Evolutionary conservation across 2,797 vertebrate species (phyloP).

Genomic region (Pangasius larnaudii): DNA sequence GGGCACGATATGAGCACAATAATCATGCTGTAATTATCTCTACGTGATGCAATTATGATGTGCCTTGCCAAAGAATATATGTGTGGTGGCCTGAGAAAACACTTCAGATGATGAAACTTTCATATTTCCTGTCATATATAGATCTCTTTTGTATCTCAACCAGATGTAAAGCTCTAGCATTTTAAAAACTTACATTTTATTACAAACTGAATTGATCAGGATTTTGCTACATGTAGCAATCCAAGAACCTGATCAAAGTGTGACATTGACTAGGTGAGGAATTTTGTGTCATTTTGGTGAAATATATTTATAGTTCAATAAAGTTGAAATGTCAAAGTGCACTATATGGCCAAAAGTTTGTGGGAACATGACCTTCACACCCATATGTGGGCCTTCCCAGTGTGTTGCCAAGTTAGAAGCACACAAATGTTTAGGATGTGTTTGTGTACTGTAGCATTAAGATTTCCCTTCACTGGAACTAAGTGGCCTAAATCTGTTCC

Average conservation of each 20-base stretch:
- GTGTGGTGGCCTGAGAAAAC: conserved; percentile 5
- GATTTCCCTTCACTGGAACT: neutral
- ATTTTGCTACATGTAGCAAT: neutral
- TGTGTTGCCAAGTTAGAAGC: neutral
- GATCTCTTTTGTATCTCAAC: neutral
- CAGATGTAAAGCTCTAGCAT: neutral
- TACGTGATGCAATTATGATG: neutral
- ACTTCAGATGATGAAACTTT: neutral
- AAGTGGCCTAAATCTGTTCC: neutral
- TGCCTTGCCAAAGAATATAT: neutral
- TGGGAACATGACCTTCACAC: neutral
- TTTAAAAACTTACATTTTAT: neutral
- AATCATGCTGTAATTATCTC: neutral
- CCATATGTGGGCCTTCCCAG: neutral
- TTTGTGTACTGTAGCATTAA: too few relatives aligned
- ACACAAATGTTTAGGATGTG: neutral
- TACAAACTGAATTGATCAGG: neutral
- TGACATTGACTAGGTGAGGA: neutral
- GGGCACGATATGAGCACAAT: neutral
- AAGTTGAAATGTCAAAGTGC: neutral
- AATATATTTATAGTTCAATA: too few relatives aligned
- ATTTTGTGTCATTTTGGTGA: neutral
- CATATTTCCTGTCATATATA: neutral
- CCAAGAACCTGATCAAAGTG: neutral
- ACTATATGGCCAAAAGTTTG: neutral